phyloP scores from a whole-genome alignment of 2,797 vertebrate genomes.

The Lutjanus argentimaculatus region DNA sequence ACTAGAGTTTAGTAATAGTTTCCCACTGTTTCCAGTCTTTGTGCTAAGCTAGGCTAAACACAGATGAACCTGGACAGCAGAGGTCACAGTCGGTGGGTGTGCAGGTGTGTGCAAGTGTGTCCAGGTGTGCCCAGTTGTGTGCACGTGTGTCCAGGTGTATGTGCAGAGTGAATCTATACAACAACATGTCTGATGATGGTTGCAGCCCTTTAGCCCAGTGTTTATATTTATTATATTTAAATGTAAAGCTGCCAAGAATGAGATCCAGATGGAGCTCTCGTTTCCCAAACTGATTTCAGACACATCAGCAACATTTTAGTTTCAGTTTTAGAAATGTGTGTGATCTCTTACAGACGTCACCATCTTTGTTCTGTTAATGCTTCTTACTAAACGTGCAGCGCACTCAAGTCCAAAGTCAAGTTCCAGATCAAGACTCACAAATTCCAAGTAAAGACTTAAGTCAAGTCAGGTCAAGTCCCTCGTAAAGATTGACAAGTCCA shows the following conservation, averaged over 20 bases:
- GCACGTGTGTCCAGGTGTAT: slow-evolving; percentile 14
- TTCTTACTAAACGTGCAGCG: no score
- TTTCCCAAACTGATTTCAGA: not conserved
- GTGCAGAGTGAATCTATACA: not conserved
- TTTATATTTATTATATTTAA: not conserved
- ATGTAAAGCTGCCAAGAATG: slow-evolving; percentile 11
- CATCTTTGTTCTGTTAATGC: not conserved
- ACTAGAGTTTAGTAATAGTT: no score
- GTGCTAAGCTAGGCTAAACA: not conserved
- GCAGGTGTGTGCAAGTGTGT: no score
- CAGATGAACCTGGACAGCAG: not conserved
- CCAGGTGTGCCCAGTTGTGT: no score
- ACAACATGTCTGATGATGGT: not conserved
- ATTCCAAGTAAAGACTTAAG: no score
- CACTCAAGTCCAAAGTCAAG: no score
- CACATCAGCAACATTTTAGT: no score
- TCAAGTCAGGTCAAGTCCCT: no score
- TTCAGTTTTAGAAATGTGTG: no score
- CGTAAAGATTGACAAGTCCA: no score
- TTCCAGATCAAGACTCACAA: no score
- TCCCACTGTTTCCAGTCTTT: not conserved
- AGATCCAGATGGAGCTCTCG: not conserved
- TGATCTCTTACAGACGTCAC: not conserved
- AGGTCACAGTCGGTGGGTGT: not conserved
- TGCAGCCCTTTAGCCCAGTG: slow-evolving; percentile 48